Evolutionary conservation across 1,140 invertebrate genomes (phyloP).

Genomic region (Drosophila lowei): DNA sequence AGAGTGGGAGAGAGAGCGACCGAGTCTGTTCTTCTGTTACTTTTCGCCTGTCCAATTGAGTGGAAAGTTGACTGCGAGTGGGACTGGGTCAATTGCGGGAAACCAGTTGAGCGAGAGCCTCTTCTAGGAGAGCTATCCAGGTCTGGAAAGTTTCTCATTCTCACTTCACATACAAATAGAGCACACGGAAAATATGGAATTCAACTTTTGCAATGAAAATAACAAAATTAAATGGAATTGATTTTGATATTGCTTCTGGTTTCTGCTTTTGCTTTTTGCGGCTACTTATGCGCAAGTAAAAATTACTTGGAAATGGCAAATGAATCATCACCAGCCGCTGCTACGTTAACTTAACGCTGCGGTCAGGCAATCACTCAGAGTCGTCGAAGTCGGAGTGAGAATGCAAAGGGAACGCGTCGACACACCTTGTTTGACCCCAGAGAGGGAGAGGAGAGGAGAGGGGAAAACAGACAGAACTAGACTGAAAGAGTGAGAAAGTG

Average conservation of each 20-base stretch:
- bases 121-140: constrained; percentile 24
- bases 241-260: not conserved
- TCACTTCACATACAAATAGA: constrained; percentile 21
- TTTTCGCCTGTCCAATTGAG: constrained; percentile 53
- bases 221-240: constrained; percentile 30
- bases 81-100: constrained; percentile 64
- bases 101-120: constrained; percentile 48
- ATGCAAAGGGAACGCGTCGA: constrained; percentile 8
- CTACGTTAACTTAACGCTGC: constrained; percentile 1
- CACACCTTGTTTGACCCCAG: constrained; percentile 52
- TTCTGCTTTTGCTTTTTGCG: not conserved
- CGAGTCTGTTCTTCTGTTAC: no score
- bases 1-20: not conserved
- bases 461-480: not conserved
- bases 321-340: constrained; percentile 49
- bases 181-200: constrained; percentile 7
- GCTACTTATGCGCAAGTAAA: constrained; percentile 30
- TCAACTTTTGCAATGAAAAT: constrained; percentile 23
- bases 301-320: constrained; percentile 56
- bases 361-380: constrained; percentile 63
- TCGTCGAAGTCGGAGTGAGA: not conserved
- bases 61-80: constrained; percentile 64
- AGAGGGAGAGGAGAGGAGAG: not conserved
- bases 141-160: constrained; percentile 28
- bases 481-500: no score